Percentiles rank a stretch among this genome's conserved stretches.
Evolutionary conservation across 2,797 vertebrate species (phyloP).

Genomic region (Platalea minor): DNA sequence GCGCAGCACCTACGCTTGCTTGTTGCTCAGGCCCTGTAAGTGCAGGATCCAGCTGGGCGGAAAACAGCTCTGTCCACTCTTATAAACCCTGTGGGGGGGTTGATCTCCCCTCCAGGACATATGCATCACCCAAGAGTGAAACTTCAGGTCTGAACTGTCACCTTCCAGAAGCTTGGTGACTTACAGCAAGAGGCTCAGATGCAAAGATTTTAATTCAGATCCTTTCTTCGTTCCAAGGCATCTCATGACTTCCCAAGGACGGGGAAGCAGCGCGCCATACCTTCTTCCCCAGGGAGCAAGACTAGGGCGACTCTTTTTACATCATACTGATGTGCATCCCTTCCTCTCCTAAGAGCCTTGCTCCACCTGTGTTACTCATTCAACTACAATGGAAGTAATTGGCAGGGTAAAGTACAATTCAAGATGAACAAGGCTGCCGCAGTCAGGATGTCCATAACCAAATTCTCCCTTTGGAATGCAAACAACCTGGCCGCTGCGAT

Average conservation of each 20-base stretch:
- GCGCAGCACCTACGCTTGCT: not conserved
- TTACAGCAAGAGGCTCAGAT: constrained; percentile 25
- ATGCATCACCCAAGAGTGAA: not conserved
- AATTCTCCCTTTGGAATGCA: constrained; percentile 17
- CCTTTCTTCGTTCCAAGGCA: constrained; percentile 3
- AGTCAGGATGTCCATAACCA: constrained; percentile 14
- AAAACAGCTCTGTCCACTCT: not conserved
- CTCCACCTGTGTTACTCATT: constrained; percentile 7
- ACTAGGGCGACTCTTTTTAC: not conserved
- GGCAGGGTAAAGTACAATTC: constrained; percentile 27
- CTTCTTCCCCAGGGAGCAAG: not conserved
- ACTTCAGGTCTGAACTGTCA: not conserved
- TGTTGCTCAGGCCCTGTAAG: not conserved
- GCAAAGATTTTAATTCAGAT: constrained; percentile 31
- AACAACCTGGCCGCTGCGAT: not conserved
- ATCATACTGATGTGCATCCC: not conserved
- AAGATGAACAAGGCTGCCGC: not conserved
- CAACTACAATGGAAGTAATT: constrained; percentile 12
- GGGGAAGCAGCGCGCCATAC: not conserved
- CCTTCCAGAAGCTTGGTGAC: constrained; percentile 4
- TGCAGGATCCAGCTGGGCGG: not conserved
- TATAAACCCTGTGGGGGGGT: not conserved
- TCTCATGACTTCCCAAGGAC: not conserved
- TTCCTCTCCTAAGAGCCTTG: not conserved
- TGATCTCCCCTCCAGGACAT: not conserved